These are phyloP conservation scores for Scaptomyza flava DNA, from an alignment of 2,888 invertebrate genomes.

Conservation along the genomic window DNA sequence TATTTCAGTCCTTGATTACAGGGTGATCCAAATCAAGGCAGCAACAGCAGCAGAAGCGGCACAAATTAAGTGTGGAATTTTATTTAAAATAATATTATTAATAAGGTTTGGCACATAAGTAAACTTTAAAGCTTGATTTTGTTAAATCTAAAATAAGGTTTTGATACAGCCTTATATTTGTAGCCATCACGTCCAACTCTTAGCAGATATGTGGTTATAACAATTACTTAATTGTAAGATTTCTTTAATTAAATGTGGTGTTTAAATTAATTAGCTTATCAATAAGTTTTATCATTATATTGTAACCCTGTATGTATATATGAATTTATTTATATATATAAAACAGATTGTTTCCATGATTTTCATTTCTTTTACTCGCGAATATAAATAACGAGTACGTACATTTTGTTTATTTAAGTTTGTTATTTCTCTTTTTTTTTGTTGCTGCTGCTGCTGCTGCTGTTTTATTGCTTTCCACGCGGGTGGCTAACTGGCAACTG, in stretches of 20 bases:
- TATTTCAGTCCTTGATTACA: slow-evolving; percentile 59
- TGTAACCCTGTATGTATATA: slow-evolving; percentile 55
- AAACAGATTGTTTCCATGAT: slow-evolving; percentile 61
- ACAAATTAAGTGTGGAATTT: too few relatives aligned
- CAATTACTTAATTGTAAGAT: too few relatives aligned
- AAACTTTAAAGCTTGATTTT: too few relatives aligned
- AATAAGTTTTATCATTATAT: not conserved
- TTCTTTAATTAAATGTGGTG: too few relatives aligned
- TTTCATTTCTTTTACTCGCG: slow-evolving; percentile 59
- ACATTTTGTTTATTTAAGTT: slow-evolving; percentile 78
- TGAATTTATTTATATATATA: slow-evolving; percentile 27
- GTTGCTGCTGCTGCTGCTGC: slow-evolving; percentile 22
- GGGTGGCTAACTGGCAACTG: slow-evolving; percentile 57
- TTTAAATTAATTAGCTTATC: not conserved
- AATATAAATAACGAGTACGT: slow-evolving; percentile 77
- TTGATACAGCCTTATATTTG: too few relatives aligned
- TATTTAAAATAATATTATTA: too few relatives aligned
- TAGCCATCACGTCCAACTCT: too few relatives aligned
- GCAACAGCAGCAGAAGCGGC: too few relatives aligned
- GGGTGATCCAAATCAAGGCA: slow-evolving; percentile 39
- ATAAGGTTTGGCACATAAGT: too few relatives aligned
- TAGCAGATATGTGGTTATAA: too few relatives aligned
- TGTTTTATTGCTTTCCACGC: slow-evolving; percentile 78
- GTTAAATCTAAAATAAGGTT: too few relatives aligned
- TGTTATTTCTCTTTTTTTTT: slow-evolving; percentile 60